phyloP scores from a whole-genome alignment of 2,113 vertebrate species.

The Steatornis caripensis region DNA sequence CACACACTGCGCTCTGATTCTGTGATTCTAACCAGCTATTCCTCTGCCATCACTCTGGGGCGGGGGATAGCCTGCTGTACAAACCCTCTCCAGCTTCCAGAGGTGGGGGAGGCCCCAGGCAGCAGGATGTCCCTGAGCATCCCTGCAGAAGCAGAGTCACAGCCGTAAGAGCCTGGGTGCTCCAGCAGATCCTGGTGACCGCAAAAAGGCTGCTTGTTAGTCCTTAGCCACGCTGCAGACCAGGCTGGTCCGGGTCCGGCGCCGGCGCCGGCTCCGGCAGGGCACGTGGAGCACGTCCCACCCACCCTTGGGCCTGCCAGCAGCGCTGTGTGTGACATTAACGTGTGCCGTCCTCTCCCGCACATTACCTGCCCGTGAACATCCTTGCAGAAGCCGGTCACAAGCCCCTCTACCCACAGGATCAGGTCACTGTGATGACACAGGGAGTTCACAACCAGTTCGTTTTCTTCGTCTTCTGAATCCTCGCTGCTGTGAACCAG shows the following conservation, averaged over 20 bases:
- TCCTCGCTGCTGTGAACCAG: constrained; percentile 72
- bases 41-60: background rate
- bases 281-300: accelerated
- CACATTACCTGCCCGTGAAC: constrained; percentile 87
- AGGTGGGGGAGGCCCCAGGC: background rate
- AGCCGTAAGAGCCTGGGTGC: background rate
- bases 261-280: too few relatives aligned
- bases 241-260: too few relatives aligned
- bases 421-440: constrained; percentile 85
- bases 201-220: background rate
- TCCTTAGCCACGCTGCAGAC: background rate
- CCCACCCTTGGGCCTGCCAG: accelerated
- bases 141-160: background rate
- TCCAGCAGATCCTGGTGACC: background rate
- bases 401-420: constrained; percentile 84
- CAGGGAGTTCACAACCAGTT: constrained; percentile 78
- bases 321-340: accelerated
- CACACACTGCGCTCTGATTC: too few relatives aligned
- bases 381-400: constrained; percentile 91
- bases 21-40: too few relatives aligned
- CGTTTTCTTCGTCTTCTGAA: constrained; percentile 71
- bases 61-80: background rate
- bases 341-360: accelerated
- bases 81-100: background rate
- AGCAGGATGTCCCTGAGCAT: background rate